Base-by-base conservation (phyloP, 92 coral and sea anemone genomes). In the Anthopleura xanthogrammica region DNA sequence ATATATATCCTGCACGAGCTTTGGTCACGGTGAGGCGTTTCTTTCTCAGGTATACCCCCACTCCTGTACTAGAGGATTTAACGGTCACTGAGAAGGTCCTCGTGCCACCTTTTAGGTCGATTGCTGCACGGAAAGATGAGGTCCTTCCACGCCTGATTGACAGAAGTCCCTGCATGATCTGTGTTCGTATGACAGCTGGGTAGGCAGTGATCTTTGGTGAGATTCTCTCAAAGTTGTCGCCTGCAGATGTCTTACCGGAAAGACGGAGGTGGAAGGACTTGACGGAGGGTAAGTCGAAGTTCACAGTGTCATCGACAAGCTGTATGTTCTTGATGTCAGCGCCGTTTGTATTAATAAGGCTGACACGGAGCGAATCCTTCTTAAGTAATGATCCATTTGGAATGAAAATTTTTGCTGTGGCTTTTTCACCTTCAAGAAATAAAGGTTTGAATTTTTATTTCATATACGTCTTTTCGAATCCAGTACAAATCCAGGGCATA, bases 181-280 rank as follows among this genome's bases (percentile, higher is more conserved):
- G 76, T 0, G 85, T 17, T 9, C 92, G 89, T 39, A 92, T 77
- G 56, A 86, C 68, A 52, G 85, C 76, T 40, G 64, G 71, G 22
- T 85, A 81, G 7, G 95, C 90, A 43, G 29, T 85, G 82, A 89
- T 82, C 60, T 81, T 71, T 12, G 85, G 92, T 7, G 95, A 92
- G 19, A 92, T 73, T 58, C 95, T 87, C 68, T 84, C 87, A 84
- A 92, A 89, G 39, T 79, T 19, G 40, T 80, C 13, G 12, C 95
- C 92, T 3, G 16, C 71, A 22, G 54, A 52, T 23, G 91, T 86
- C 12, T 60, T 85, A 6, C 92, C 95, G 16, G 87, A 83, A 40
- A 92, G 85, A 46, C 81, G 87, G 71, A 92, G 58, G 23, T 85
- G 85, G 90, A 92, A 92, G 22, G 92, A 80, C 20, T 80, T 42